A percentile compares a stretch with the other conserved stretches of the same genome.
phyloP scores from a whole-genome alignment of 2,113 vertebrate species.

The Sialia sialis region DNA sequence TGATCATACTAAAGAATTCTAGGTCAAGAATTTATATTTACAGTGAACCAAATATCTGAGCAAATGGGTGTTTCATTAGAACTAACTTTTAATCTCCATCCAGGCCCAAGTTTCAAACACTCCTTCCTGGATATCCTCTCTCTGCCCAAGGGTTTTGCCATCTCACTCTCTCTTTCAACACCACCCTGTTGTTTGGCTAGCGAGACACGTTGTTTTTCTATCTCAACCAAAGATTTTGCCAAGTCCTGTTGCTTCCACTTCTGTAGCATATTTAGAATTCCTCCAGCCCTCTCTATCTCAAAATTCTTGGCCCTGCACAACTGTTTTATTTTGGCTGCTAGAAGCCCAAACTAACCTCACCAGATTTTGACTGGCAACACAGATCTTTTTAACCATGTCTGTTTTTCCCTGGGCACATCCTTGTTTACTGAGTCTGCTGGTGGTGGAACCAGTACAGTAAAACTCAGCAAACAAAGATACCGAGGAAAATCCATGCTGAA shows the following conservation, averaged over 20 bases:
- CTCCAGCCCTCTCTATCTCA: conserved; percentile 11
- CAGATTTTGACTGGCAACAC: conserved; percentile 16
- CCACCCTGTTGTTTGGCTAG: conserved; percentile 23
- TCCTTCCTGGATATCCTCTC: conserved; percentile 39
- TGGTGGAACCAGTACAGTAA: neutral
- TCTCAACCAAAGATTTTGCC: conserved; percentile 39
- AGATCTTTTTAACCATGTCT: conserved; percentile 23
- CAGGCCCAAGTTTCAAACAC: neutral
- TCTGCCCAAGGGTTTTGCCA: conserved; percentile 37
- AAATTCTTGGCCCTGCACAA: conserved; percentile 49
- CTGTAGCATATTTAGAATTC: conserved; percentile 61
- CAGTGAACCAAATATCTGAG: neutral
- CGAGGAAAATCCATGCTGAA: neutral
- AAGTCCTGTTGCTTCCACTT: conserved; percentile 54
- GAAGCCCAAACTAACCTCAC: conserved; percentile 35
- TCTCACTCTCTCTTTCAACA: conserved; percentile 28
- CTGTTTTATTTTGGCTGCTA: conserved; percentile 52
- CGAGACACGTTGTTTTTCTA: neutral
- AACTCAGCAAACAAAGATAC: neutral
- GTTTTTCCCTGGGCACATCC: conserved; percentile 37
- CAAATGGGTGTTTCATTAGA: neutral
- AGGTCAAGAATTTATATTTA: neutral
- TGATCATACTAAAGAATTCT: neutral
- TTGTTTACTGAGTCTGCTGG: conserved; percentile 22
- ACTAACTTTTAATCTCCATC: conserved; percentile 23